Evolutionary conservation across 2,797 vertebrate species (phyloP).

Genomic region (Chloroceryle amazona): DNA sequence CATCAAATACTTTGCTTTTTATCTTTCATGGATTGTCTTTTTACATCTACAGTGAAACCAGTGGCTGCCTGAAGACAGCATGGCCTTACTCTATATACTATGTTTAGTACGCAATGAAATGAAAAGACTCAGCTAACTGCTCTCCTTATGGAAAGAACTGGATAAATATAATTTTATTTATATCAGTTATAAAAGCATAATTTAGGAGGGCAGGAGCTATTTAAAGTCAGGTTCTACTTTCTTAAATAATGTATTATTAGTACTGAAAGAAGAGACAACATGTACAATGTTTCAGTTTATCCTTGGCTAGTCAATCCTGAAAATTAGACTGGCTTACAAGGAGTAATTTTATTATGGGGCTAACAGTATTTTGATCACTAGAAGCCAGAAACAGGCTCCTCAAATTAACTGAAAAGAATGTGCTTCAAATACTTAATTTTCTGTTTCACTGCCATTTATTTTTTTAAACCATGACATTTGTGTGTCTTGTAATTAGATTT

Average conservation of each 20-base stretch:
- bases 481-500: background rate
- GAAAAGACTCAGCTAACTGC: background rate
- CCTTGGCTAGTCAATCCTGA: background rate
- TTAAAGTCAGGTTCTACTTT: background rate
- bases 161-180: background rate
- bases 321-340: background rate
- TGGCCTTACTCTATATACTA: background rate
- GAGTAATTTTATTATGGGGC: background rate
- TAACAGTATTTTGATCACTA: background rate
- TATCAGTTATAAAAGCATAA: background rate
- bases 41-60: background rate
- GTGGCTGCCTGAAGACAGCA: background rate
- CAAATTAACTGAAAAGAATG: background rate
- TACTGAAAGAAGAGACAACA: background rate
- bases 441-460: background rate
- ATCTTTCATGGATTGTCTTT: background rate
- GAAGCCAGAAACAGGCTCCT: background rate
- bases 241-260: background rate
- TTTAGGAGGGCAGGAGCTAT: background rate
- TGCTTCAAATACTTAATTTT: slow-evolving; percentile 7
- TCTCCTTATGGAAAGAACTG: background rate
- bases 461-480: background rate
- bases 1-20: background rate
- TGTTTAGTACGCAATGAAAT: background rate
- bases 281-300: background rate